Evolutionary conservation across 2,888 invertebrate species (phyloP).

Genomic region (Diloba caeruleocephala): DNA sequence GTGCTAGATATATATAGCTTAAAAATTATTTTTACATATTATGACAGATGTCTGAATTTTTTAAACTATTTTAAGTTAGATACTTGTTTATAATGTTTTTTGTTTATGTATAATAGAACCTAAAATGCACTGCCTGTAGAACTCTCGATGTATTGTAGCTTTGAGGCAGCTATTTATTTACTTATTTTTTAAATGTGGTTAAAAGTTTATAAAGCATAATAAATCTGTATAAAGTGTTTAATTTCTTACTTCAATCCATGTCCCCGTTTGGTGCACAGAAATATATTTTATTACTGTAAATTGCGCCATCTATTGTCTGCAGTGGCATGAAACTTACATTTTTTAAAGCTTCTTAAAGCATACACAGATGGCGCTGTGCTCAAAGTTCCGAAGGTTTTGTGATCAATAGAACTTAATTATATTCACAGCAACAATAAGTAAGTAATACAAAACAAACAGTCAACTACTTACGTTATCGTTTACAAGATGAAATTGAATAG

Average conservation of each 20-base stretch:
- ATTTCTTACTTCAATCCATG: slow-evolving; percentile 12
- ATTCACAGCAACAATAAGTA: slow-evolving; percentile 14
- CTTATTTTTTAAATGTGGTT: slow-evolving; percentile 62
- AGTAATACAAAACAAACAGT: slow-evolving; percentile 11
- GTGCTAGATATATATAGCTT: slow-evolving; percentile 67
- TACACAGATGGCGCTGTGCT: slow-evolving; percentile 52
- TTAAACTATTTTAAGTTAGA: slow-evolving; percentile 39
- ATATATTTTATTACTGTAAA: neutral
- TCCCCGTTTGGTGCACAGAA: neutral
- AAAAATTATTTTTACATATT: slow-evolving; percentile 44
- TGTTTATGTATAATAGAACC: slow-evolving; percentile 50
- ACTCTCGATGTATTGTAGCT: slow-evolving; percentile 52
- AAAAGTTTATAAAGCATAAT: slow-evolving; percentile 68
- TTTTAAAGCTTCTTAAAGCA: neutral
- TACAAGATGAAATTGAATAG: slow-evolving; percentile 23
- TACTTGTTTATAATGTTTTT: slow-evolving; percentile 42
- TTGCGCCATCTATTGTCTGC: slow-evolving; percentile 26
- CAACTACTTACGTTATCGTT: slow-evolving; percentile 36
- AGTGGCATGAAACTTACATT: neutral
- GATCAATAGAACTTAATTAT: slow-evolving; percentile 22
- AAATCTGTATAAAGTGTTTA: slow-evolving; percentile 55
- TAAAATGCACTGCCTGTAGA: slow-evolving; percentile 66
- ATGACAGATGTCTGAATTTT: slow-evolving; percentile 43
- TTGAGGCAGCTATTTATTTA: slow-evolving; percentile 68
- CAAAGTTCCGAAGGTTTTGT: slow-evolving; percentile 9